Evolutionary conservation across 1,140 invertebrate species (phyloP), one percentile per base, ranked within the genome.

Genomic region (Parasteatoda tepidariorum): DNA sequence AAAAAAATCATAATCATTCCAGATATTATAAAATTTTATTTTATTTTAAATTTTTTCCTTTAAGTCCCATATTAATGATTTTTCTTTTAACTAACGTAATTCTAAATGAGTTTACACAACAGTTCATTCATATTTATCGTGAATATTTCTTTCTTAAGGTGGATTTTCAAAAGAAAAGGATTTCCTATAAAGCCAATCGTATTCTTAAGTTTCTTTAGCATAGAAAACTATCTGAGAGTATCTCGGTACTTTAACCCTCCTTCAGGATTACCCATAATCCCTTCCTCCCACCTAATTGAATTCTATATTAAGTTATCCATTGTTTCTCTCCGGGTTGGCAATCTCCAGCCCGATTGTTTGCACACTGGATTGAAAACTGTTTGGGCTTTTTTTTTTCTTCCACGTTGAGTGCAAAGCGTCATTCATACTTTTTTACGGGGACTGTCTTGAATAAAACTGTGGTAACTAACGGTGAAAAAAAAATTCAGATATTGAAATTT

Each of bases 261-360:
- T 64, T 5, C 6, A n/a, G 61, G 61, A 64, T 64, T 64, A 64
- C 61, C 26, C 61, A 64, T 64, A 64, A 64, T 64, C 61, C 61
- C 57, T 13, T 15, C 11, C 26, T 64, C 61, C 61, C 61, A 18
- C 61, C 28, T 64, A 64, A 64, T 64, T 64, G 61, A 64, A 64
- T 64, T 64, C 61, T 64, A 64, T 30, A 64, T 64, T 64, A 64
- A 64, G 61, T 30, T 33, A 33, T 15, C 61, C 31, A 64, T 64
- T 64, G 61, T 31, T 64, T 64, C 57, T 9, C 57, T 59, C 24
- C 57, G 18, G 9, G 13, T 24, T 24, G 24, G 9, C 24, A n/a
- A n/a, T 24, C n/a, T 22, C 57, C 18, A 59, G 13, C 24, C 24
- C 18, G 57, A n/a, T n/a, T 59, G n/a, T 59, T 59, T 59, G n/a